Evolutionary conservation across 1,140 invertebrate genomes (phyloP).

Genomic region (Hirudo medicinalis): DNA sequence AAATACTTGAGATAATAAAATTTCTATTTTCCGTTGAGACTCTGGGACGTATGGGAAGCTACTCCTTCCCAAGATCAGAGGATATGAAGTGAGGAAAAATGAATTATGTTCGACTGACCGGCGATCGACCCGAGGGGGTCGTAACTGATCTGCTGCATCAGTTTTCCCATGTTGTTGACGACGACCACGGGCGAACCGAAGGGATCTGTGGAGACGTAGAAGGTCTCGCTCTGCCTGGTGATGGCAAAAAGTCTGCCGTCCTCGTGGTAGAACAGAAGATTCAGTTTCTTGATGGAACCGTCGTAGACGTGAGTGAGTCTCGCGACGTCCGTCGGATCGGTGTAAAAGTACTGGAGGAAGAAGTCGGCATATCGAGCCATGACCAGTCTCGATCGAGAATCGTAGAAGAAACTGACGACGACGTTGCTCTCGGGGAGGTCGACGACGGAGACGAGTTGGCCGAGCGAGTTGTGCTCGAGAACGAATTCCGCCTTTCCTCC

Average conservation of each 20-base stretch:
- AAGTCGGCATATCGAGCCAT: constrained; percentile 72
- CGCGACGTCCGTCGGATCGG: constrained; percentile 50
- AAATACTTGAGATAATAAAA: constrained; percentile 45
- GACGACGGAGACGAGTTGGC: constrained; percentile 75
- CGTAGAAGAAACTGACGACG: constrained; percentile 73
- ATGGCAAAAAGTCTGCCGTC: constrained; percentile 62
- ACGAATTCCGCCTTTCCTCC: constrained; percentile 72
- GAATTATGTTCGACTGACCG: constrained; percentile 67
- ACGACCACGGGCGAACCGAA: constrained; percentile 79
- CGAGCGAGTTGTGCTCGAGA: constrained; percentile 78
- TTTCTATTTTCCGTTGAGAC: too few relatives aligned
- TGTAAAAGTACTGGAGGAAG: constrained; percentile 84
- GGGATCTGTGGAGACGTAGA: constrained; percentile 87
- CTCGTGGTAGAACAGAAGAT: constrained; percentile 14
- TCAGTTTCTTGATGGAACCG: constrained; percentile 20
- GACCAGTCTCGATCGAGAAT: constrained; percentile 68
- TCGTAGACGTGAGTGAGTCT: constrained; percentile 55
- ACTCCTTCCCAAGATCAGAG: too few relatives aligned
- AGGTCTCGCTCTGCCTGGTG: constrained; percentile 66
- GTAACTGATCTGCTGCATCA: constrained; percentile 76
- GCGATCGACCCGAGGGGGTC: constrained; percentile 79
- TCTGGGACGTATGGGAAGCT: too few relatives aligned
- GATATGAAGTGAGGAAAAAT: too few relatives aligned
- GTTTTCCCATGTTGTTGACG: constrained; percentile 74
- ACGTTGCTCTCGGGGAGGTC: constrained; percentile 52